Base-by-base conservation (phyloP, 1,140 invertebrate genomes). In the Drosophila seguyi region DNA sequence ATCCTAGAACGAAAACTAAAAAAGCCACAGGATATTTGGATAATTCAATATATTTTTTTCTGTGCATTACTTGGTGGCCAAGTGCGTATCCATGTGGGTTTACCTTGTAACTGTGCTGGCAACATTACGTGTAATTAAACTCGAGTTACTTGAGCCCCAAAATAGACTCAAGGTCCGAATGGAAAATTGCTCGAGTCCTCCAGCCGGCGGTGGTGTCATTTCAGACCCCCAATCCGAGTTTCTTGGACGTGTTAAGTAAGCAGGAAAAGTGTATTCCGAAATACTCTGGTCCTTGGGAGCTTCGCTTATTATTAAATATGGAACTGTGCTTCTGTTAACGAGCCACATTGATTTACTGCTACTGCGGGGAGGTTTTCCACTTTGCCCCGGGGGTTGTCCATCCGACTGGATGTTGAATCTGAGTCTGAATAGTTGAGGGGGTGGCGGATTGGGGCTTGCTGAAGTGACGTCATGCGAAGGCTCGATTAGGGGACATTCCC, bases 381-480 rank as follows among this genome's bases (percentile, higher is more conserved):
- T 75, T 75, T 59, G 47, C 57, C 41, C 55, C 57, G 20, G 44
- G 34, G 61, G 29, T 48, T 74, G 59, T 63, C 36, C 39, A 69
- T 65, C 50, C 57, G 48, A 41, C 69, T 58, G 39, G 38, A 59
- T 45, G 56, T 41, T 63, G 53, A 63, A 69, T 58, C 59, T 62
- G 34, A 22, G 42, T 47, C 45, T 87, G 42, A 76, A 82, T 87
- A 76, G 83, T 87, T 87, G 62, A 71, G 11, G 18, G n/a, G 66
- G 13, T 1, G 18, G 34, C 38, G 38, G 62, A 20, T 38, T 39
- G 55, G 25, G 71, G 25, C 4, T n/a, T 16, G 27, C 20, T n/a
- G 18, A 52, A 71, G 80, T 86, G 83, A 86, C 83, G 83, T 86
- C 83, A 86, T 79, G 27, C 59, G 16, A 41, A 47, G 60, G 74